Conservation (phyloP, 2,888 invertebrate species). For the Phengaris arion region DNA sequence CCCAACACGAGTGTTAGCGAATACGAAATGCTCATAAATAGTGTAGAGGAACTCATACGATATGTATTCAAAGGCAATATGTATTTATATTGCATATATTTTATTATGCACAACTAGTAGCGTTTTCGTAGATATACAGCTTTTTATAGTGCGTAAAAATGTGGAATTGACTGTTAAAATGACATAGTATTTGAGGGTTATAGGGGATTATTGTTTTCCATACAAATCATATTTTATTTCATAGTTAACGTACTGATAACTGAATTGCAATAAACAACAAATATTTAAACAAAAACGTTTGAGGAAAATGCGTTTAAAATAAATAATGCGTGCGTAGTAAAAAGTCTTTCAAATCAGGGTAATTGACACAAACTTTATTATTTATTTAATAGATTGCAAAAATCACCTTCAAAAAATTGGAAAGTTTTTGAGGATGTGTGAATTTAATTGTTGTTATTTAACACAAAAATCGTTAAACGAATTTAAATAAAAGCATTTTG, state of each 20-base stretch:
- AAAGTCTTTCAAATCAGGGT: too few relatives aligned
- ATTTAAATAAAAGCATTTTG: too few relatives aligned
- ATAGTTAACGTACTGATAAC: not conserved
- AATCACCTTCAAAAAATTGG: too few relatives aligned
- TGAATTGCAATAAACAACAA: not conserved
- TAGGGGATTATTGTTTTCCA: not conserved
- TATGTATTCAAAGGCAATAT: slow-evolving; percentile 7
- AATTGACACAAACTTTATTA: too few relatives aligned
- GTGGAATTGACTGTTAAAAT: not conserved
- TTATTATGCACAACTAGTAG: not conserved
- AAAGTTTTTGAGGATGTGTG: too few relatives aligned
- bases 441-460: too few relatives aligned
- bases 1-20: slow-evolving; percentile 1
- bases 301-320: too few relatives aligned
- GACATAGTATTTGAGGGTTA: not conserved
- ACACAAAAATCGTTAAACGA: too few relatives aligned
- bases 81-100: not conserved
- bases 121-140: not conserved
- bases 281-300: too few relatives aligned
- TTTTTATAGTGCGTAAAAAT: not conserved
- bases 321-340: too few relatives aligned
- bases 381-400: too few relatives aligned
- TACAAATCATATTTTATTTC: not conserved
- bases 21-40: slow-evolving; percentile 22
- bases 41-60: not conserved